Evolutionary conservation across 2,113 vertebrate species (phyloP).

Genomic region (Calypte anna): DNA sequence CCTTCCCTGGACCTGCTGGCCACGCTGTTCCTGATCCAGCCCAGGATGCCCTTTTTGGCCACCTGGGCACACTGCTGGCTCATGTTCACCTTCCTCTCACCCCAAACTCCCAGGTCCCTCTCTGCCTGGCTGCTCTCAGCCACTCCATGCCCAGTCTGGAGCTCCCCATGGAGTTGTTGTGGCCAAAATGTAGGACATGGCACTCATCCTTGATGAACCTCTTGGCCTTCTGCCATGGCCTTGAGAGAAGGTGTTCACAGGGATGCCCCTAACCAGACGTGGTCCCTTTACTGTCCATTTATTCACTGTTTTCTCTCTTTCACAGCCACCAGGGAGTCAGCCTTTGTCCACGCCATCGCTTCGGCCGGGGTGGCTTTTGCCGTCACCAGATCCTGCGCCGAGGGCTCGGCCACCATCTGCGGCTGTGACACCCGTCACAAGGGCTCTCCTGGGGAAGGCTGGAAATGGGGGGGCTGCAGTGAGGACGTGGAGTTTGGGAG

Average conservation of each 20-base stretch:
- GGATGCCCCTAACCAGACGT: not conserved
- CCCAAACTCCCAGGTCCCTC: too few relatives aligned
- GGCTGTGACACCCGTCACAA: slow-evolving; percentile 93
- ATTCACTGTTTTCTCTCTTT: not conserved
- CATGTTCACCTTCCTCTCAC: too few relatives aligned
- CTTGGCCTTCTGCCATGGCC: not conserved
- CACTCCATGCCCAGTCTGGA: too few relatives aligned
- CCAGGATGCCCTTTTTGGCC: too few relatives aligned
- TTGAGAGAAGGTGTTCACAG: not conserved
- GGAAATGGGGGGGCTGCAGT: slow-evolving; percentile 99
- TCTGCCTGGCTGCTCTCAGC: too few relatives aligned
- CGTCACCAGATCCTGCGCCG: slow-evolving; percentile 91
- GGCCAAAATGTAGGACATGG: too few relatives aligned
- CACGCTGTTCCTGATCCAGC: too few relatives aligned
- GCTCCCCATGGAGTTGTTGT: too few relatives aligned
- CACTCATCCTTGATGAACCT: too few relatives aligned
- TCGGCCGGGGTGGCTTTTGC: slow-evolving; percentile 94
- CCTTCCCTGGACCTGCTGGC: too few relatives aligned
- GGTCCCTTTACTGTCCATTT: not conserved
- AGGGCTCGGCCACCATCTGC: slow-evolving; percentile 91
- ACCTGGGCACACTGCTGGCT: too few relatives aligned
- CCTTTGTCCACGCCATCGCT: slow-evolving; percentile 96
- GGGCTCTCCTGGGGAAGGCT: slow-evolving; percentile 90
- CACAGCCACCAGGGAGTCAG: slow-evolving; percentile 93
- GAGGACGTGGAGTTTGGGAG: slow-evolving; percentile 96